Percentiles rank a stretch among this genome's conserved stretches.
Evolutionary conservation across 2,888 invertebrate species (phyloP).

Genomic region (Xanthia icteritia): DNA sequence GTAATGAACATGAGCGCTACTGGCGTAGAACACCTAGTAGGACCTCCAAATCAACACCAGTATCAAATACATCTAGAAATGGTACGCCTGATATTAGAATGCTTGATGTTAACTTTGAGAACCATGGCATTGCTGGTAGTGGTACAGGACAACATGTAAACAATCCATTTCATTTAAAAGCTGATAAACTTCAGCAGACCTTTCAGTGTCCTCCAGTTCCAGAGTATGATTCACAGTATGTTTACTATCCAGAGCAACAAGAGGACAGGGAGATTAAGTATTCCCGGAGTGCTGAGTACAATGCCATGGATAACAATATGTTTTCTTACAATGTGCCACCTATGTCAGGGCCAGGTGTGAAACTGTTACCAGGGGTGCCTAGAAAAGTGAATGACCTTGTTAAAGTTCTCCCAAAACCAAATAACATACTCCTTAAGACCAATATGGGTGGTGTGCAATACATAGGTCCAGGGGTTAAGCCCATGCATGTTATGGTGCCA

Average conservation of each 20-base stretch:
- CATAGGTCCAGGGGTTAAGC: conserved; percentile 79
- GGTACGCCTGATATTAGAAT: conserved; percentile 81
- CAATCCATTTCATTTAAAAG: conserved; percentile 77
- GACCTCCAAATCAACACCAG: conserved; percentile 76
- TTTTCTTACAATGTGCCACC: conserved; percentile 72
- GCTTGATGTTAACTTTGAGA: conserved; percentile 81
- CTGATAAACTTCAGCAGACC: conserved; percentile 81
- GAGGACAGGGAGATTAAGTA: conserved; percentile 87
- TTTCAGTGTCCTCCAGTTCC: conserved; percentile 73
- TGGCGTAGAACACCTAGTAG: conserved; percentile 86
- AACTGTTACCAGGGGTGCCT: conserved; percentile 71
- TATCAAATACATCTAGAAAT: conserved; percentile 77
- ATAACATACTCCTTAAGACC: conserved; percentile 84
- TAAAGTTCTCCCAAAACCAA: conserved; percentile 83
- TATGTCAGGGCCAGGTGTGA: conserved; percentile 72
- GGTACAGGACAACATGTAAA: conserved; percentile 73
- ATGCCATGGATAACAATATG: conserved; percentile 76
- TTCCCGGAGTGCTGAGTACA: conserved; percentile 86
- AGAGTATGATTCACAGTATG: conserved; percentile 82
- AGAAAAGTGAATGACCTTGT: conserved; percentile 79
- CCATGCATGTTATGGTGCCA: conserved; percentile 83
- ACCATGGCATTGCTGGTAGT: conserved; percentile 67
- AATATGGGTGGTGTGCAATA: conserved; percentile 84
- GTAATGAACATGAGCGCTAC: conserved; percentile 82
- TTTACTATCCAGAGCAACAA: conserved; percentile 81